Percentiles rank a stretch among this genome's conserved stretches.
Evolutionary conservation across 2,797 vertebrate genomes (phyloP).

Genomic region (Otus scops): DNA sequence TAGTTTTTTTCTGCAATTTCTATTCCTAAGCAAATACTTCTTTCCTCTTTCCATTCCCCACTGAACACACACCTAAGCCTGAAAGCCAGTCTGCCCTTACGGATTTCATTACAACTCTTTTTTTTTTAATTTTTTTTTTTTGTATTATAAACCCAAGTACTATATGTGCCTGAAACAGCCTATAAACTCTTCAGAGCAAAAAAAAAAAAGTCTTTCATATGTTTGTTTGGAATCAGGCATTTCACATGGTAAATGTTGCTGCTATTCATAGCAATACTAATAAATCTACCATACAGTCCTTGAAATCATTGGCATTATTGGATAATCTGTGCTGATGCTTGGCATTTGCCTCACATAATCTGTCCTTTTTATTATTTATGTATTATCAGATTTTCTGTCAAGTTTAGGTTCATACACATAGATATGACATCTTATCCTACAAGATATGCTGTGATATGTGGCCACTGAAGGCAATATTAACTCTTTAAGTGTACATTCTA

Average conservation of each 20-base stretch:
- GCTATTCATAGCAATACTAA: constrained; percentile 23
- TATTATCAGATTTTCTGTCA: constrained; percentile 25
- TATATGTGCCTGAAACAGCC: neutral
- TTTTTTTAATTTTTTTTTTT: neutral
- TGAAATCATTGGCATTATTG: neutral
- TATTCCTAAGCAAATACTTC: neutral
- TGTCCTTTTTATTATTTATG: neutral
- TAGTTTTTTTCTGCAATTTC: neutral
- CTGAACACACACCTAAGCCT: neutral
- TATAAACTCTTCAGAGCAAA: neutral
- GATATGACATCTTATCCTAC: neutral
- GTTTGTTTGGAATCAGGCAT: constrained; percentile 5
- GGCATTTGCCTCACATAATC: constrained; percentile 18
- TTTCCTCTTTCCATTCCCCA: neutral
- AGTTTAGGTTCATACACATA: neutral
- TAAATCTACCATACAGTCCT: neutral
- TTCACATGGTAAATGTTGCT: constrained; percentile 7
- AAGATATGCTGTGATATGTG: neutral
- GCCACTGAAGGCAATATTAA: neutral
- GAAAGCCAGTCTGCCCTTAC: neutral
- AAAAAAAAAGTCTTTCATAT: neutral
- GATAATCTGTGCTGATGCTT: constrained; percentile 16
- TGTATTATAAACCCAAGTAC: neutral
- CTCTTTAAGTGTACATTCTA: neutral
- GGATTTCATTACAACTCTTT: neutral